Base-by-base conservation (phyloP, 1,140 invertebrate genomes). In the Centruroides sculpturatus region DNA sequence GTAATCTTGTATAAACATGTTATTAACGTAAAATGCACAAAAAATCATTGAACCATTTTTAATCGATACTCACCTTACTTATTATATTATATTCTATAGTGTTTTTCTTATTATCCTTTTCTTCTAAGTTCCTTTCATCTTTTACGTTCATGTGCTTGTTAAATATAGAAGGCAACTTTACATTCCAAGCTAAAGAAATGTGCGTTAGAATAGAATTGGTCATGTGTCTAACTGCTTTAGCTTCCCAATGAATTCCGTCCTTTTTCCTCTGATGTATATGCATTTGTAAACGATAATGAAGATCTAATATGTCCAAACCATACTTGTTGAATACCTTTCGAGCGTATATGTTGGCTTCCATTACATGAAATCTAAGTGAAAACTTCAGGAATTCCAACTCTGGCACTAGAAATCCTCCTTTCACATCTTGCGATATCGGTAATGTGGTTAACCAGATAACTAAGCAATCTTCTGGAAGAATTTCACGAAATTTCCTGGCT, bases 361-460 rank as follows among this genome's bases (percentile, higher is more conserved):
- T 63, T 8, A 80, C 72, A 57, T 79, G 76, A 55, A 75, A 71
- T 5, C 76, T 67, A n/a, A 79, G 59, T 10, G 71, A 71, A 41
- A 70, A 67, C 55, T 71, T 69, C 57, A 74, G 66, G 63, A 75
- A 77, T 47, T 74, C 69, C 1, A 78, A 68, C 62, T 76, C 71
- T 36, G 73, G 71, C 0, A 75, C 71, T 0, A 80, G 61, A 60
- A 79, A 74, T 0, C 75, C 77, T 9, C 77, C 74, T 23, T 66
- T 67, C 0, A 70, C 66, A 11, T 71, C 64, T 52, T 66, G 67
- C 5, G 74, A 72, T 8, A 78, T 69, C 3, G 78, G 78, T 48
- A 76, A 64, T 3, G 76, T 71, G 11, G 76, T 77, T 35, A 70
- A 71, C 77, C 77, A 80, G 9, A 80, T 72, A 3, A 79, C 66